Conservation (phyloP, 1,140 invertebrate species). For the Leptinotarsa undecemlineata region DNA sequence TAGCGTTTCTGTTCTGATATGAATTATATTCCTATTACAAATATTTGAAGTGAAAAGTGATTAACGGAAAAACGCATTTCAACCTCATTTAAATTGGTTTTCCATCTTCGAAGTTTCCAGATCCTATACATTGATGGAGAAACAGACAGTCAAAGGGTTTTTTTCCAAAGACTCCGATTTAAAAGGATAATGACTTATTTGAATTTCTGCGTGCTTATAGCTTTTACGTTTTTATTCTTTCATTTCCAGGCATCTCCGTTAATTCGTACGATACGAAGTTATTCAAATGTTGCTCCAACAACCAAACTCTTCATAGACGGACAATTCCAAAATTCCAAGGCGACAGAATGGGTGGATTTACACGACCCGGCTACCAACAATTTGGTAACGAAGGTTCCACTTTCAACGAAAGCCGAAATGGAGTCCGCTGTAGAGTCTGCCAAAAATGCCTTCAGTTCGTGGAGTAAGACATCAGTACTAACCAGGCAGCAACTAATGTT, state of each 20-base stretch:
- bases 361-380: conserved; percentile 93
- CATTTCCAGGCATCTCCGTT: neutral
- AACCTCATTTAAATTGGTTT: too few relatives aligned
- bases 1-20: too few relatives aligned
- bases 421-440: conserved; percentile 84
- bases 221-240: too few relatives aligned
- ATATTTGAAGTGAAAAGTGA: too few relatives aligned
- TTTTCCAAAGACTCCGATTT: too few relatives aligned
- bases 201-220: too few relatives aligned
- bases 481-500: conserved; percentile 96
- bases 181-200: too few relatives aligned
- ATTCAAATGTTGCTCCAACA: conserved; percentile 60
- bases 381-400: conserved; percentile 84
- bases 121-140: too few relatives aligned
- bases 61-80: too few relatives aligned
- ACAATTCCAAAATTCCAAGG: conserved; percentile 91
- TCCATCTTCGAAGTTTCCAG: too few relatives aligned
- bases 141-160: too few relatives aligned
- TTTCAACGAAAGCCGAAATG: conserved; percentile 89
- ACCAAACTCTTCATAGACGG: conserved; percentile 96
- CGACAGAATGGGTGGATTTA: conserved; percentile 90
- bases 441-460: conserved; percentile 78
- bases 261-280: conserved; percentile 30
- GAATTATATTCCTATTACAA: too few relatives aligned
- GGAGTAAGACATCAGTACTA: conserved; percentile 92